Conservation (phyloP, 2,888 invertebrate genomes). For the Dorcus hopei region DNA sequence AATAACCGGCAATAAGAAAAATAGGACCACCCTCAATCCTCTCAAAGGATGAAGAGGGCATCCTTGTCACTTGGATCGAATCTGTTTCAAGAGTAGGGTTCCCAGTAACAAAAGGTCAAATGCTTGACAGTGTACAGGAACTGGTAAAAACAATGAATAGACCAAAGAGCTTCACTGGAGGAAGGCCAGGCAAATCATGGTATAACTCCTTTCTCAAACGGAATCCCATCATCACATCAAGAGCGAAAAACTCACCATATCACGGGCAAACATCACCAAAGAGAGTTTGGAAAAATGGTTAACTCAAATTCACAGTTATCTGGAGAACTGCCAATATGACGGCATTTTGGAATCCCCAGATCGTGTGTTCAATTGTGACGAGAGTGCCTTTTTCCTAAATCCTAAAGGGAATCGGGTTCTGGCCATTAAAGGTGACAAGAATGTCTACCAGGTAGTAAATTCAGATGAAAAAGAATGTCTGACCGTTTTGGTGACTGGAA, state of each 20-base stretch:
- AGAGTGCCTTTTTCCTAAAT: conserved; percentile 39
- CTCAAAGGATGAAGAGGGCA: too few relatives aligned
- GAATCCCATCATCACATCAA: too few relatives aligned
- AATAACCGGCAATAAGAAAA: neutral
- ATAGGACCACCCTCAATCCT: conserved; percentile 4
- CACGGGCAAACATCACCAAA: too few relatives aligned
- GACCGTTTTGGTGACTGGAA: conserved; percentile 17
- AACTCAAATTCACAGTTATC: too few relatives aligned
- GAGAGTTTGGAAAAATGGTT: conserved; percentile 30
- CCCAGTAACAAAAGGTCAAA: neutral
- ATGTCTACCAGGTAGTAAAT: conserved; percentile 27
- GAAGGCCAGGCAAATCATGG: too few relatives aligned
- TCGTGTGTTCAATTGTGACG: conserved; percentile 40
- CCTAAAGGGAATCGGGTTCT: conserved; percentile 39
- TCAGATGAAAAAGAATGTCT: conserved; percentile 34
- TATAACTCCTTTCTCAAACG: too few relatives aligned
- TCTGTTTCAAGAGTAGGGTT: neutral
- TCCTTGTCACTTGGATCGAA: too few relatives aligned
- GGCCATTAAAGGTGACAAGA: conserved; percentile 35
- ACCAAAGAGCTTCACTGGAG: neutral
- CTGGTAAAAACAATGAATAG: neutral
- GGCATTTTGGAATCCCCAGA: conserved; percentile 29
- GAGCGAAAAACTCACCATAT: too few relatives aligned
- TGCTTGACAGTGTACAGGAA: neutral
- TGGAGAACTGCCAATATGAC: conserved; percentile 25